Percentiles rank a stretch among this genome's conserved stretches.
phyloP scores from a whole-genome alignment of 64 coral and sea anemone genomes.

The Montipora cactus region DNA sequence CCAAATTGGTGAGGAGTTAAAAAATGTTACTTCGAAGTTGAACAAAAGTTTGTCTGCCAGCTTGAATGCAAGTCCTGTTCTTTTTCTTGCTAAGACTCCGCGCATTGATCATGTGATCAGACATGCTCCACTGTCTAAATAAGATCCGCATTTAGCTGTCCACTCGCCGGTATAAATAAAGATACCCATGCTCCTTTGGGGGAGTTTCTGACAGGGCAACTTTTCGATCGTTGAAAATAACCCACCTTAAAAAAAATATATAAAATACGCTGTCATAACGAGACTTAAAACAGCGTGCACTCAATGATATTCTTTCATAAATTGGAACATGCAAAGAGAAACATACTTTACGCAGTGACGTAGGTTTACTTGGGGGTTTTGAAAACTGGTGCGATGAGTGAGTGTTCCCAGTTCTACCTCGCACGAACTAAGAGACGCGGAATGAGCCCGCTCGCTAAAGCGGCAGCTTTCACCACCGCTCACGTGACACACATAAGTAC shows the following conservation, averaged over 20 bases:
- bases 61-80: background rate
- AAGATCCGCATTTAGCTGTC: background rate
- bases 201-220: slow-evolving; percentile 95
- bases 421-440: no score
- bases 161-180: slow-evolving; percentile 86
- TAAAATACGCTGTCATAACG: no score
- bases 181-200: slow-evolving; percentile 84
- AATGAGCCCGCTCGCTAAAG: no score
- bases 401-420: no score
- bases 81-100: background rate
- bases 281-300: no score
- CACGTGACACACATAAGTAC: no score
- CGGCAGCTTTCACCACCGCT: no score
- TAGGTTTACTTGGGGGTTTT: no score
- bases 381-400: no score
- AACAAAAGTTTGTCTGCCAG: no score
- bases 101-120: background rate
- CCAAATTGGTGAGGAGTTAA: background rate
- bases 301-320: background rate
- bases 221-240: slow-evolving; percentile 98
- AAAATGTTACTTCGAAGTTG: background rate
- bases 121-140: background rate
- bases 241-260: slow-evolving; percentile 70
- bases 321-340: background rate
- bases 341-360: no score